Conservation (phyloP, 2,797 vertebrate genomes). For the Hafferia zeledoni region DNA sequence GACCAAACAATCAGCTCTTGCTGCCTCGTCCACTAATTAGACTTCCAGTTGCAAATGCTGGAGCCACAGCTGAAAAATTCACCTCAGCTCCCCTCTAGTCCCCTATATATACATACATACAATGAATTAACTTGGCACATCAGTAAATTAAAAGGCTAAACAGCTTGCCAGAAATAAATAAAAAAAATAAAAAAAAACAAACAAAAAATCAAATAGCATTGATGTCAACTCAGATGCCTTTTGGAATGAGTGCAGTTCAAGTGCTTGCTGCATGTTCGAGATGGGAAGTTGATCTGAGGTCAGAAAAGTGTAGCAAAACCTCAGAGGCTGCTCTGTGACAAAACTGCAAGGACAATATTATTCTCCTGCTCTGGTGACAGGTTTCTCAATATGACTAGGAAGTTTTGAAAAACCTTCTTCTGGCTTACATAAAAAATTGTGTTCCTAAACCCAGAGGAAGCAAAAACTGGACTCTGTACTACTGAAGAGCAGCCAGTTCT, state of each 20-base stretch:
- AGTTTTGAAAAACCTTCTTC: not conserved
- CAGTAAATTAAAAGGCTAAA: not conserved
- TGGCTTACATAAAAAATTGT: not conserved
- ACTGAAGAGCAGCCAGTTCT: not conserved
- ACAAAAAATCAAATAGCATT: not conserved
- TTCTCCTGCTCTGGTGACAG: not conserved
- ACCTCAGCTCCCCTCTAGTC: not conserved
- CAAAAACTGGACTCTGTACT: not conserved
- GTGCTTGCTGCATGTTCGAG: not conserved
- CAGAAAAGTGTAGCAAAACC: not conserved
- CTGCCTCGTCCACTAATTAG: not conserved
- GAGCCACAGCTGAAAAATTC: not conserved
- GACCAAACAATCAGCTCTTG: not conserved
- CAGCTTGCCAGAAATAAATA: not conserved
- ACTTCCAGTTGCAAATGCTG: not conserved
- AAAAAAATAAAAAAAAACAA: not conserved
- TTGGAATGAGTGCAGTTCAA: not conserved
- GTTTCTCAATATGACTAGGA: not conserved
- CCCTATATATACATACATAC: not conserved
- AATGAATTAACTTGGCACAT: not conserved
- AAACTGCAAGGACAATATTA: not conserved
- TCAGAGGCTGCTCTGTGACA: not conserved
- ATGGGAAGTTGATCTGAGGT: constrained; percentile 1
- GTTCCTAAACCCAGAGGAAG: not conserved
- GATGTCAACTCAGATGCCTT: not conserved